Evolutionary conservation across 2,888 invertebrate genomes (phyloP), one percentile per base, ranked within the genome.

Genomic region (Papilio gigon): DNA sequence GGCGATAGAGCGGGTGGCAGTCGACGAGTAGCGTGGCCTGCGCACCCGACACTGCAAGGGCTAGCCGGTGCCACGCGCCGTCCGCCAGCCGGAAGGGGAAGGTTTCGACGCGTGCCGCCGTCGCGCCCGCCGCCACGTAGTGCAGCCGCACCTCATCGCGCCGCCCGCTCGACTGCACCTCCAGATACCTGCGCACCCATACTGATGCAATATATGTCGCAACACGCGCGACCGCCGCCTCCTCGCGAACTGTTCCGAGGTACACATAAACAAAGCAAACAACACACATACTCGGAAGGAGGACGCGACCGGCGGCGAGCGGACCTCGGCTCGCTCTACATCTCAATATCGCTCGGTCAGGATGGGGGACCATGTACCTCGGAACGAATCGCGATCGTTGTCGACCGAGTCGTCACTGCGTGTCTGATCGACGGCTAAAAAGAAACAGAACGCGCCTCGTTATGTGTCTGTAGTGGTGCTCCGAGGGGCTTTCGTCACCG

Each of bases 81-180:
- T 97, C 97, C 76, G 97, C 97, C 85, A 98, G 93, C 80, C 95
- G 94, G 92, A 95, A 96, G 78, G 96, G 96, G 93, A 98, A 97
- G 84, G 96, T 95, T 93, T 97, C 97, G 79, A 96, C 95, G 84
- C 95, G 94, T 78, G 95, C 93, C 75, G 84, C 80, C 69, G 93
- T 93, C 71, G 93, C 93, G 74, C 94, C 94, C 75, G 93, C 93
- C 78, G 94, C 94, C 86, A 95, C 94, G 89, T 97, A 97, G 90
- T 96, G 96, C 84, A 97, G 93, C 77, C 97, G 94, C 83, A 97
- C 94, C 90, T 97, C 97, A 88, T 97, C 95, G 81, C 95, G 95
- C 74, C 97, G 94, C 76, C 97, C 97, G 90, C 96, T 97, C 84
- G 97, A 97, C 93, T 97, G 97, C 90, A 98, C 93, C 93, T 98